Evolutionary conservation across 2,888 invertebrate genomes (phyloP).

Genomic region (Melanophora roralis): DNA sequence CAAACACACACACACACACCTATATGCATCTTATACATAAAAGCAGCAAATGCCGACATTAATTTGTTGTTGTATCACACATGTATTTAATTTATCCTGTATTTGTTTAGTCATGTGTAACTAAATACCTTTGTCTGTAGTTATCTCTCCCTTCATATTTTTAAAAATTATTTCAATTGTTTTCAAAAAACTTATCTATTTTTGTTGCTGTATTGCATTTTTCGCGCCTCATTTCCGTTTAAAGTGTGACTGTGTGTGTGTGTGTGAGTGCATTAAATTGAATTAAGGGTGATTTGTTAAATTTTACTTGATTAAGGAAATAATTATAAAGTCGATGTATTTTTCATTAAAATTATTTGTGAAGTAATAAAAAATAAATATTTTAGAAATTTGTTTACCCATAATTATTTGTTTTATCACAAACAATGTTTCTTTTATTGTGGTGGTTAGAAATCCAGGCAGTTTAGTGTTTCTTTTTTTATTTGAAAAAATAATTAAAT

Average conservation of each 20-base stretch:
- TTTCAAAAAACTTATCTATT: neutral
- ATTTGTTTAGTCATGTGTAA: conserved; percentile 21
- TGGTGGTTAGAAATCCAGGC: too few relatives aligned
- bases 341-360: neutral
- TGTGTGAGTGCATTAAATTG: neutral
- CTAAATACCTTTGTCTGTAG: conserved; percentile 27
- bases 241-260: neutral
- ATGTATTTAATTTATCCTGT: conserved; percentile 1
- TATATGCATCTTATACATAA: too few relatives aligned
- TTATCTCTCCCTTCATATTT: neutral
- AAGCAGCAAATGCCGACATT: neutral
- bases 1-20: too few relatives aligned
- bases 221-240: neutral
- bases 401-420: too few relatives aligned
- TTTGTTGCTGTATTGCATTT: neutral
- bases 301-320: conserved; percentile 8
- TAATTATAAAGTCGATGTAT: conserved; percentile 18
- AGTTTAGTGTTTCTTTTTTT: too few relatives aligned
- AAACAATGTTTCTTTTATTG: too few relatives aligned
- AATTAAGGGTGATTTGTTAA: conserved; percentile 9
- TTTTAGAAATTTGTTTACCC: too few relatives aligned
- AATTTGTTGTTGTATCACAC: conserved; percentile 3
- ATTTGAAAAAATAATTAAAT: too few relatives aligned
- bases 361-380: neutral
- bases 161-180: conserved; percentile 29